phyloP scores from a whole-genome alignment of 2,113 vertebrate genomes.

The Pomatorhinus ruficollis region DNA sequence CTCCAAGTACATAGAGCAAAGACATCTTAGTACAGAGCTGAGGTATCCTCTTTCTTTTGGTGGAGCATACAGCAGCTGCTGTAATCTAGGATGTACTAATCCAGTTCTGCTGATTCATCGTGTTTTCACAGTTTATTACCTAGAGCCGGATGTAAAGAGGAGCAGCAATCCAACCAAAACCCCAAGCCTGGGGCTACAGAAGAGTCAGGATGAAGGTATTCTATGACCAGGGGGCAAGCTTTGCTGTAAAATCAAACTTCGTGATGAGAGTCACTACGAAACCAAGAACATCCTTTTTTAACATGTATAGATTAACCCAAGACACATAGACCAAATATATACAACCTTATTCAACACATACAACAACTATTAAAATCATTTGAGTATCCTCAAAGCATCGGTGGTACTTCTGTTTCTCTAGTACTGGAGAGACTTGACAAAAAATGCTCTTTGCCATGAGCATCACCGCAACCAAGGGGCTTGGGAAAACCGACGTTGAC shows the following conservation, averaged over 20 bases:
- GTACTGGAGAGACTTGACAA: neutral
- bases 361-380: neutral
- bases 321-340: neutral
- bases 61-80: neutral
- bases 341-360: neutral
- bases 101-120: neutral
- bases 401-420: neutral
- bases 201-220: neutral
- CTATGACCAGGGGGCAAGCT: neutral
- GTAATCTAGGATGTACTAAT: neutral
- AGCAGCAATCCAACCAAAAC: neutral
- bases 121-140: neutral
- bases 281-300: neutral
- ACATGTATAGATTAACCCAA: neutral
- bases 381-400: neutral
- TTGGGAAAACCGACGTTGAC: rapidly evolving
- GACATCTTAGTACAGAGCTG: neutral
- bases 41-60: neutral
- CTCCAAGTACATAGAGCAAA: neutral
- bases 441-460: neutral
- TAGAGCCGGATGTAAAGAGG: neutral
- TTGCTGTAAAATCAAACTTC: neutral
- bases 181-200: neutral
- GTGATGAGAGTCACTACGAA: neutral
- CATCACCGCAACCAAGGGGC: neutral